Evolutionary conservation across 2,113 vertebrate species (phyloP).

Genomic region (Oncorhynchus mykiss): DNA sequence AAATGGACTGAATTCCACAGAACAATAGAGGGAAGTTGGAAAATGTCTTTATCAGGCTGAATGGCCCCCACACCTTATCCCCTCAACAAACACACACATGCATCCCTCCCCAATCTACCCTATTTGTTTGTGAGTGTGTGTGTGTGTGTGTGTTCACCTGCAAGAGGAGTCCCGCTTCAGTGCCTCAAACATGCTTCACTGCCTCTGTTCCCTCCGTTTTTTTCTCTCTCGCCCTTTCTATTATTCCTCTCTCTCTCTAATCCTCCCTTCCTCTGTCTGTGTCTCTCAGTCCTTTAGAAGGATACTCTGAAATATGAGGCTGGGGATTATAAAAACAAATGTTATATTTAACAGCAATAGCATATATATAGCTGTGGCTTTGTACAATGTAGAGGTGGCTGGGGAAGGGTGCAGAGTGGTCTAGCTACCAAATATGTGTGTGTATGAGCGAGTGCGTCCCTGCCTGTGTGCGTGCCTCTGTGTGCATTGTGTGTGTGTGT

Average conservation of each 20-base stretch:
- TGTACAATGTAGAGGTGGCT: conserved; percentile 40
- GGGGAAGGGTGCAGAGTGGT: conserved; percentile 14
- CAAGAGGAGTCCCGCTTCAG: not conserved
- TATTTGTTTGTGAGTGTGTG: conserved; percentile 14
- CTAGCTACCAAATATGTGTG: conserved; percentile 24
- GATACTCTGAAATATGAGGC: conserved; percentile 65
- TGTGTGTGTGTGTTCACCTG: not conserved
- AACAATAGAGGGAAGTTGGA: not conserved
- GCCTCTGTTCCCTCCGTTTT: not conserved
- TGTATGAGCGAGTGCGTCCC: conserved; percentile 26
- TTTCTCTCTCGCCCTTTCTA: not conserved
- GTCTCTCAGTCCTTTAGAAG: conserved; percentile 25
- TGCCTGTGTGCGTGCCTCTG: conserved; percentile 23
- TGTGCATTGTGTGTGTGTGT: conserved; percentile 6
- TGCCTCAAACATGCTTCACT: not conserved
- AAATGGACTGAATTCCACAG: not conserved
- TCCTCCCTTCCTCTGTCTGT: not conserved
- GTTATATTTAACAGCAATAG: conserved; percentile 55
- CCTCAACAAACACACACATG: not conserved
- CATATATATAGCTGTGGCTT: conserved; percentile 55
- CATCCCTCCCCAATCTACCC: not conserved
- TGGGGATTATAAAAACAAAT: conserved; percentile 69
- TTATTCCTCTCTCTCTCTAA: conserved; percentile 2
- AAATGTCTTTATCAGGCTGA: not conserved
- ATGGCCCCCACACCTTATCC: not conserved